Conservation (phyloP, 2,888 invertebrate species). For the Phengaris alcon region DNA sequence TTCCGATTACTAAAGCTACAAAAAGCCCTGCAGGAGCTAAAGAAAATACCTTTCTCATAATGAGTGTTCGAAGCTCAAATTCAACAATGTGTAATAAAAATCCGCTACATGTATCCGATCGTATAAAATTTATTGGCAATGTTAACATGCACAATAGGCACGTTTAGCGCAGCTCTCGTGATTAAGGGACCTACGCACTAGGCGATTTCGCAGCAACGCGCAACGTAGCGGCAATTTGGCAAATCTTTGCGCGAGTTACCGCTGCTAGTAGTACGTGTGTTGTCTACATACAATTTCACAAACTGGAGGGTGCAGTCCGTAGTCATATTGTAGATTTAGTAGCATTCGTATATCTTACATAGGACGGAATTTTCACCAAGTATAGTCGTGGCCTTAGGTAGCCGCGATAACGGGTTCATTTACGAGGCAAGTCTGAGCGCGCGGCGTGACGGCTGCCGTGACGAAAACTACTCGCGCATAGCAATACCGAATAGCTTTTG, state of each 20-base stretch:
- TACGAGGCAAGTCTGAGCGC: conserved; percentile 70
- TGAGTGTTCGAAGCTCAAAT: conserved; percentile 21
- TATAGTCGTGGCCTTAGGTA: background rate
- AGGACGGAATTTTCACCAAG: background rate
- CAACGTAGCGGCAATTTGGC: background rate
- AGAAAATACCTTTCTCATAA: conserved; percentile 14
- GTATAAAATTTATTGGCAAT: conserved; percentile 29
- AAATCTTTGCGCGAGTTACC: background rate
- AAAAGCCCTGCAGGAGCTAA: background rate
- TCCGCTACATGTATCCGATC: conserved; percentile 16
- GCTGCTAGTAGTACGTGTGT: background rate
- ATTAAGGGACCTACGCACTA: conserved; percentile 38
- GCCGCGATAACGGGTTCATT: conserved; percentile 58
- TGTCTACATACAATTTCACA: background rate
- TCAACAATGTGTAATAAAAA: conserved; percentile 26
- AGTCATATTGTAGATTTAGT: no score
- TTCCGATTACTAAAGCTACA: background rate
- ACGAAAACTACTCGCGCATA: conserved; percentile 51
- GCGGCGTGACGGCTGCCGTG: conserved; percentile 59
- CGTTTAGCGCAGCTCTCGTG: conserved; percentile 54
- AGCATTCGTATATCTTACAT: background rate
- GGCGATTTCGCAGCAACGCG: background rate
- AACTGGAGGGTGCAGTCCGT: background rate
- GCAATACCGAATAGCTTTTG: conserved; percentile 46
- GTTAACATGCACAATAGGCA: conserved; percentile 43